A percentile compares a stretch with the other conserved stretches of the same genome.
Conservation (phyloP, 2,113 vertebrate species). For the Ploceus nigricollis region DNA sequence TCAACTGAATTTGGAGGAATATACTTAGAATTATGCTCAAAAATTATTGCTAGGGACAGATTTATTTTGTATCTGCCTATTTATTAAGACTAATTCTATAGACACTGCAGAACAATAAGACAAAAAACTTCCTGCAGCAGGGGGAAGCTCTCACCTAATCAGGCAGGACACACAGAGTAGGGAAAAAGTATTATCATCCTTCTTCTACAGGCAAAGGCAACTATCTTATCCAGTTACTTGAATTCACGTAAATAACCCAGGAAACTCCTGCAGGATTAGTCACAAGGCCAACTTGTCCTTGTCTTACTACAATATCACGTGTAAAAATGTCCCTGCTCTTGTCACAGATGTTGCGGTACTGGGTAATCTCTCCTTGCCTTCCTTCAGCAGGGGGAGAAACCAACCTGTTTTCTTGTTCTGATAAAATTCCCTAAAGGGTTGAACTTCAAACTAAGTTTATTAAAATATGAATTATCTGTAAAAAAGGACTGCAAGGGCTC, state of each 20-base stretch:
- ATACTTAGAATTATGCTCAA: background rate
- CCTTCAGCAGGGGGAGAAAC: background rate
- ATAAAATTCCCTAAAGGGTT: background rate
- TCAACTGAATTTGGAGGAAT: background rate
- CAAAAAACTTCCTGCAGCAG: background rate
- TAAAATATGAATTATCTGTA: conserved; percentile 14
- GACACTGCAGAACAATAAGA: background rate
- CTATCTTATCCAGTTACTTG: background rate
- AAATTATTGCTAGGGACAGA: background rate
- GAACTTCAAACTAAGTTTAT: background rate
- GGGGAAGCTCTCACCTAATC: background rate
- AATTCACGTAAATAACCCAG: background rate
- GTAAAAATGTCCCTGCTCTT: background rate
- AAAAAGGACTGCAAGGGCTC: background rate
- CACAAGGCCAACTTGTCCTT: background rate
- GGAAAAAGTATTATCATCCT: background rate
- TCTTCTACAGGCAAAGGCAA: background rate
- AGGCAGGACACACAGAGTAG: background rate
- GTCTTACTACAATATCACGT: background rate
- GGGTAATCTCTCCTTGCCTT: background rate
- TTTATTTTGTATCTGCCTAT: background rate
- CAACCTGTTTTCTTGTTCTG: background rate
- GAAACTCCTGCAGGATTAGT: background rate
- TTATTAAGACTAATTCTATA: background rate
- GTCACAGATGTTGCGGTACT: background rate